Conservation (phyloP, 2,888 invertebrate species). For the Drosophila pseudotakahashii region DNA sequence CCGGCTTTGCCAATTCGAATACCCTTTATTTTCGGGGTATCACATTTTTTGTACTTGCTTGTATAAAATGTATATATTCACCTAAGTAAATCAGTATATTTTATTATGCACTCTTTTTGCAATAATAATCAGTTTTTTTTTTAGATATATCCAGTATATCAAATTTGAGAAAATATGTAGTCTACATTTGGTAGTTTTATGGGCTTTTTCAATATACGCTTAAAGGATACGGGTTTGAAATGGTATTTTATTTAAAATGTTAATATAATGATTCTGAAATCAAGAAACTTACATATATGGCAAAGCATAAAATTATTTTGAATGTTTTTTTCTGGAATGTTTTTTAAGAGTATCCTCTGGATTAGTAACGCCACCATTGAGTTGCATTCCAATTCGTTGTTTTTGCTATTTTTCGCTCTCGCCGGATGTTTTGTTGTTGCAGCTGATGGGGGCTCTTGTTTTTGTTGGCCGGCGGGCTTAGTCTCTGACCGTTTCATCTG, state of each 20-base stretch:
- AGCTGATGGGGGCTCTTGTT: constrained; percentile 25
- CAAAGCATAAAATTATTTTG: no score
- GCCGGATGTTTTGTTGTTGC: constrained; percentile 67
- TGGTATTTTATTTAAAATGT: neutral
- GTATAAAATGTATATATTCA: no score
- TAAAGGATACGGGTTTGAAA: no score
- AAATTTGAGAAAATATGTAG: neutral
- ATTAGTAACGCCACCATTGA: neutral
- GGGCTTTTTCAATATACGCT: neutral
- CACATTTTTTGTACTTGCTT: neutral
- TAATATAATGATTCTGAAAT: neutral
- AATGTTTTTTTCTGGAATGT: neutral
- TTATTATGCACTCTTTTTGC: no score
- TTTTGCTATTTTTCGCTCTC: constrained; percentile 41
- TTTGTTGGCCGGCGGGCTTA: constrained; percentile 34
- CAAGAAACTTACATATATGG: no score
- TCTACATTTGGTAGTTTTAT: neutral
- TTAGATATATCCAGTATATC: no score
- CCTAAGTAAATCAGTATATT: no score
- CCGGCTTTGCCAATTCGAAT: constrained; percentile 24
- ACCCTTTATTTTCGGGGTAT: neutral
- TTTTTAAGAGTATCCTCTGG: neutral
- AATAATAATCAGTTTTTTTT: no score
- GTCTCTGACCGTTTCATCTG: constrained; percentile 56
- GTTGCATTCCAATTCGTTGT: constrained; percentile 24